Evolutionary conservation across 2,888 invertebrate genomes (phyloP).

Genomic region (Saturnia japonica): DNA sequence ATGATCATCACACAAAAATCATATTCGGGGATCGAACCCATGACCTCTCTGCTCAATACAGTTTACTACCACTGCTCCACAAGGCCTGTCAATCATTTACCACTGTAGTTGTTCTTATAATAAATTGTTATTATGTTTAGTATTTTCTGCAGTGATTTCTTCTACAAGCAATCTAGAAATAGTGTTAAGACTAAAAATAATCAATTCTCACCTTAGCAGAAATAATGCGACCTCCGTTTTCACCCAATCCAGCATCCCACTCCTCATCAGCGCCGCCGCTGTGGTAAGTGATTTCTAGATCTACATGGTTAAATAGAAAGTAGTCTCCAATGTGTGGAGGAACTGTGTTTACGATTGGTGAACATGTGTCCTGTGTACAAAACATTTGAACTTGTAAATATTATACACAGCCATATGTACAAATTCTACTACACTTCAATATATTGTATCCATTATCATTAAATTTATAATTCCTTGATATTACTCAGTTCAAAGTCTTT

Average conservation of each 20-base stretch:
- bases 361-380: conserved; percentile 76
- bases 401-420: not conserved
- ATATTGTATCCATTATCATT: no score
- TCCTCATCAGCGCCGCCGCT: conserved; percentile 90
- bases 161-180: no score
- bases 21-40: no score
- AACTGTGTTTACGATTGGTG: conserved; percentile 78
- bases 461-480: not conserved
- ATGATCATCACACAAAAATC: no score
- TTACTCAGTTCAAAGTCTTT: not conserved
- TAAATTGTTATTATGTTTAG: no score
- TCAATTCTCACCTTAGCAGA: conserved; percentile 84
- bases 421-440: no score
- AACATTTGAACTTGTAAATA: no score
- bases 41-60: no score
- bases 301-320: conserved; percentile 98
- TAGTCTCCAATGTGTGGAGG: conserved; percentile 87
- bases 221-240: conserved; percentile 93
- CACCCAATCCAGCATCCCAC: conserved; percentile 90
- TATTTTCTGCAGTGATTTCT: no score
- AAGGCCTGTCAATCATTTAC: no score
- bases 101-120: no score
- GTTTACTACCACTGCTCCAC: no score
- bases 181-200: not conserved
- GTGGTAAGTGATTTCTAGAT: conserved; percentile 96